Base-by-base conservation (phyloP, 1,140 invertebrate genomes). In the Drosophila sturtevanti region DNA sequence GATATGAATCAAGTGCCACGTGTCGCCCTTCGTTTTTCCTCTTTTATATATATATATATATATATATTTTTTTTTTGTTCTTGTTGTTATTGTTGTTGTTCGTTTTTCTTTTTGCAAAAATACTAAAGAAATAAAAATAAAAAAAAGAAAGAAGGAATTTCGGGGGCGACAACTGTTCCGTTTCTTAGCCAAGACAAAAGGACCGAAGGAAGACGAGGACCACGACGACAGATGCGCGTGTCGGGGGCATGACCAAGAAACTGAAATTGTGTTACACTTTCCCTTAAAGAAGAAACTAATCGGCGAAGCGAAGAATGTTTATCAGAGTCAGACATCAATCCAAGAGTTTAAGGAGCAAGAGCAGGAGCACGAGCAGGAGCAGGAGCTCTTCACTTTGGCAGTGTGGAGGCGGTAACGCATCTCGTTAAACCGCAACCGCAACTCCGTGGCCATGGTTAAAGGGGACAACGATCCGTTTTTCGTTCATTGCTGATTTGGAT, bases 1-100 rank as follows among this genome's bases (percentile, higher is more conserved):
- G 84, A 87, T 87, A 87, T 79, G 84, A 87, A 87, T 87, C 84
- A 87, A 82, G 85, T 89, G 84, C 84, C 84, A 87, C 84, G 84
- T 89, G 84, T 89, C 84, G 79, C 61, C 68, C 72, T 86, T 18
- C 41, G 41, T 18, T 35, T 31, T 31, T 31, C 27, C 27, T 31
- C 34, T 3, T 56, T 64, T 62, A 44, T n/a, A n/a, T n/a, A n/a
- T n/a, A n/a, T n/a, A n/a, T n/a, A n/a, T n/a, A n/a, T n/a, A n/a
- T n/a, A n/a, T n/a, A n/a, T n/a, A n/a, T n/a, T n/a, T n/a, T n/a
- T n/a, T n/a, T n/a, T 51, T 7, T 37, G 27, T 16, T 27, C 35
- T 68, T 56, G 18, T 69, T 67, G 10, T 18, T 51, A 3, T 22
- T 54, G 24, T 24, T 35, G 14, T 31, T 37, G 16, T 52, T 12